Conservation (phyloP, 1,140 invertebrate genomes). For the Bemisia tabaci region DNA sequence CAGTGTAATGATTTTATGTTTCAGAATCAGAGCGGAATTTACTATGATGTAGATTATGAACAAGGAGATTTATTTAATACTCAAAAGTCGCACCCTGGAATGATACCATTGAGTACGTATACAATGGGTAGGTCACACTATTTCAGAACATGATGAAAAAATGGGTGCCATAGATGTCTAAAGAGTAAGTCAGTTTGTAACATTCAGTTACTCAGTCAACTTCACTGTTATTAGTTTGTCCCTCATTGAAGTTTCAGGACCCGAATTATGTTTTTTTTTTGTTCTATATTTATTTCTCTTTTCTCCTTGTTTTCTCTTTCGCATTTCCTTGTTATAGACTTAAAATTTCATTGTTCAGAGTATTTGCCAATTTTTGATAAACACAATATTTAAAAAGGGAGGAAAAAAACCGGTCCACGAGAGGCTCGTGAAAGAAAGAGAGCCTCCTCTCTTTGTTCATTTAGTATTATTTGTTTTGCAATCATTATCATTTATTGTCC, state of each 20-base stretch:
- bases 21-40: constrained; percentile 71
- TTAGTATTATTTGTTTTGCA: too few relatives aligned
- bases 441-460: too few relatives aligned
- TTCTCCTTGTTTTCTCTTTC: neutral
- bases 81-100: constrained; percentile 36
- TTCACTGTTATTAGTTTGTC: neutral
- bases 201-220: neutral
- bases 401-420: too few relatives aligned
- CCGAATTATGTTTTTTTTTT: neutral
- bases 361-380: neutral
- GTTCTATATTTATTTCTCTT: neutral
- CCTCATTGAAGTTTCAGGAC: neutral
- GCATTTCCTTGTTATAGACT: too few relatives aligned
- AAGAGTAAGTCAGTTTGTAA: neutral
- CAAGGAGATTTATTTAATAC: constrained; percentile 42
- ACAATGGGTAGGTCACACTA: constrained; percentile 28
- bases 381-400: neutral
- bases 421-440: too few relatives aligned
- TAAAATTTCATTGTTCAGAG: neutral
- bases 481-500: too few relatives aligned
- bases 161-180: neutral
- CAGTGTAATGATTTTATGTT: too few relatives aligned
- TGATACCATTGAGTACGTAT: constrained; percentile 56
- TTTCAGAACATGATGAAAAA: constrained; percentile 17
- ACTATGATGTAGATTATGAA: constrained; percentile 76